A percentile compares a stretch with the other conserved stretches of the same genome.
Evolutionary conservation across 2,888 invertebrate genomes (phyloP).

Genomic region (Terebella lapidaria): DNA sequence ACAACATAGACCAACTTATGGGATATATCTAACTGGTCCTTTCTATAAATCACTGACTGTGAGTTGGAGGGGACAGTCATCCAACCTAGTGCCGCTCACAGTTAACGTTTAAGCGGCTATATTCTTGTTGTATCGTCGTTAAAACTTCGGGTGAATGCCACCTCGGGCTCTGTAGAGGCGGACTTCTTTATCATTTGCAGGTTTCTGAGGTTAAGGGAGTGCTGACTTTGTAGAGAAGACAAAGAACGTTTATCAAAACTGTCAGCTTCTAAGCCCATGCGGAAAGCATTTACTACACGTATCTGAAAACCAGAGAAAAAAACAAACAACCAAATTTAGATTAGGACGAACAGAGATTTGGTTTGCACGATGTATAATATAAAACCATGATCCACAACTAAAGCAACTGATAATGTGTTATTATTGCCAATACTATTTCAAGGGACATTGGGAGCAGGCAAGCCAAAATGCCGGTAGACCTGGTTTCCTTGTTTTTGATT

Average conservation of each 20-base stretch:
- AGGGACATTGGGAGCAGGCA: too few species aligned
- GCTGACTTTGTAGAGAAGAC: slow-evolving; percentile 48
- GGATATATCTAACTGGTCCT: too few species aligned
- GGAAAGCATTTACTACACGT: slow-evolving; percentile 99
- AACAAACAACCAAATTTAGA: not conserved
- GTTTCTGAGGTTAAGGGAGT: slow-evolving; percentile 33
- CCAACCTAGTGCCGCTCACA: too few species aligned
- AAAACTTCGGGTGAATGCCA: not conserved
- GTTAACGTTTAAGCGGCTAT: not conserved
- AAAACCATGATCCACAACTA: too few species aligned
- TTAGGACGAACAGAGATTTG: not conserved
- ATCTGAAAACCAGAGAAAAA: slow-evolving; percentile 65
- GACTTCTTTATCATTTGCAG: slow-evolving; percentile 4
- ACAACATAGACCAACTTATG: too few species aligned
- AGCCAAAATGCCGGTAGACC: too few species aligned
- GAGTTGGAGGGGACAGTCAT: too few species aligned
- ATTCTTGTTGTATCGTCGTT: not conserved
- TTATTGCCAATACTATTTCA: too few species aligned
- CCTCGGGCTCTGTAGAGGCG: not conserved
- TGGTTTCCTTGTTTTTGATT: too few species aligned
- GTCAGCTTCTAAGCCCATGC: slow-evolving; percentile 96
- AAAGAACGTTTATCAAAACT: slow-evolving; percentile 63
- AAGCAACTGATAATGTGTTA: too few species aligned
- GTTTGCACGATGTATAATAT: too few species aligned
- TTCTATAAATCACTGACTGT: too few species aligned